Evolutionary conservation across 2,113 vertebrate genomes (phyloP).

Genomic region (Campylomormyrus tamandua): DNA sequence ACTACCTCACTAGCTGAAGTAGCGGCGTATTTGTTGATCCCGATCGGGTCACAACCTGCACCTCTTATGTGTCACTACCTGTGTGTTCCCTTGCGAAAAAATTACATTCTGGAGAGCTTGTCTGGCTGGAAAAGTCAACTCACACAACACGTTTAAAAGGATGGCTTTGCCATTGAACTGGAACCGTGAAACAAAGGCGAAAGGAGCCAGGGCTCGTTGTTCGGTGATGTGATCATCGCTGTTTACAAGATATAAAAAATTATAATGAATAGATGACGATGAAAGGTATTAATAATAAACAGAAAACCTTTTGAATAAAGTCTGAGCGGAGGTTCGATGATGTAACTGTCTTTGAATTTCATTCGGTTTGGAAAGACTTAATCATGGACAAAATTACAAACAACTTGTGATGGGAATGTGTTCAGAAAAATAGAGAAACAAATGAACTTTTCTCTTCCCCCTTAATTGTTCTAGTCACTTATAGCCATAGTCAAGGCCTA

Average conservation of each 20-base stretch:
- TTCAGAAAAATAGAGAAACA: constrained; percentile 11
- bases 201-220: constrained; percentile 7
- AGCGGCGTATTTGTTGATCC: neutral
- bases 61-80: neutral
- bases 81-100: neutral
- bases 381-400: constrained; percentile 21
- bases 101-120: neutral
- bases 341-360: constrained; percentile 25
- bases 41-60: neutral
- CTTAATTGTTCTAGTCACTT: neutral
- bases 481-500: neutral
- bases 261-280: constrained; percentile 18
- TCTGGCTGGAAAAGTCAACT: neutral
- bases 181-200: neutral
- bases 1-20: neutral
- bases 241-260: constrained; percentile 24
- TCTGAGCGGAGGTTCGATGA: constrained; percentile 6
- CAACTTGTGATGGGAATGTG: constrained; percentile 6
- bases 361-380: constrained; percentile 22
- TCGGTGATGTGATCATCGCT: constrained; percentile 14
- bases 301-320: constrained; percentile 11
- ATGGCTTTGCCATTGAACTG: neutral
- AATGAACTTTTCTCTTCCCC: constrained; percentile 4
- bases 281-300: constrained; percentile 19
- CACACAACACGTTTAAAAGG: neutral